phyloP scores from a whole-genome alignment of 1,140 invertebrate genomes.

The Panagrolaimus sp. region DNA sequence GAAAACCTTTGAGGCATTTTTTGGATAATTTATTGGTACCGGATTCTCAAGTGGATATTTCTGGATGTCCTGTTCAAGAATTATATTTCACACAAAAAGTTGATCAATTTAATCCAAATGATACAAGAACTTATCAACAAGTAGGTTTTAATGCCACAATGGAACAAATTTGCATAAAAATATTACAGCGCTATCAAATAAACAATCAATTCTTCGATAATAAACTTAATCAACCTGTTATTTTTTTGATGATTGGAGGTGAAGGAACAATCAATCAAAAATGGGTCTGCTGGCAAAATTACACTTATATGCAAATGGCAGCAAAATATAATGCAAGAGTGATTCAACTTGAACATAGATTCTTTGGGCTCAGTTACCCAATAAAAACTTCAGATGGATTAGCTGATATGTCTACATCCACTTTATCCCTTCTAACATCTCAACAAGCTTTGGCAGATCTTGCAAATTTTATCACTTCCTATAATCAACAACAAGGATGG shows the following conservation, averaged over 20 bases:
- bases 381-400: background rate
- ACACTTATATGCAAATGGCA: background rate
- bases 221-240: conserved; percentile 10
- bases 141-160: too few relatives aligned
- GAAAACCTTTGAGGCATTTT: too few relatives aligned
- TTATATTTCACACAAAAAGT: too few relatives aligned
- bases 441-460: conserved; percentile 81
- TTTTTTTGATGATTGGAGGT: conserved; percentile 38
- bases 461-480: conserved; percentile 72
- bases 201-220: conserved; percentile 27
- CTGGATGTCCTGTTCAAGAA: too few relatives aligned
- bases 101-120: too few relatives aligned
- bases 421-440: conserved; percentile 73
- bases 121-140: too few relatives aligned
- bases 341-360: conserved; percentile 15
- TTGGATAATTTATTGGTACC: too few relatives aligned
- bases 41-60: too few relatives aligned
- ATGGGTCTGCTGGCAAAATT: background rate
- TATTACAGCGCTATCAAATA: conserved; percentile 33
- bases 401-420: conserved; percentile 67
- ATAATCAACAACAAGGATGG: conserved; percentile 68
- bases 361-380: background rate
- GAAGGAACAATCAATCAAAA: conserved; percentile 20
- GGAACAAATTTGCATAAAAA: too few relatives aligned
- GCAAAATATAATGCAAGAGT: background rate